Conservation (phyloP, 1,140 invertebrate species). For the Formica exsecta region DNA sequence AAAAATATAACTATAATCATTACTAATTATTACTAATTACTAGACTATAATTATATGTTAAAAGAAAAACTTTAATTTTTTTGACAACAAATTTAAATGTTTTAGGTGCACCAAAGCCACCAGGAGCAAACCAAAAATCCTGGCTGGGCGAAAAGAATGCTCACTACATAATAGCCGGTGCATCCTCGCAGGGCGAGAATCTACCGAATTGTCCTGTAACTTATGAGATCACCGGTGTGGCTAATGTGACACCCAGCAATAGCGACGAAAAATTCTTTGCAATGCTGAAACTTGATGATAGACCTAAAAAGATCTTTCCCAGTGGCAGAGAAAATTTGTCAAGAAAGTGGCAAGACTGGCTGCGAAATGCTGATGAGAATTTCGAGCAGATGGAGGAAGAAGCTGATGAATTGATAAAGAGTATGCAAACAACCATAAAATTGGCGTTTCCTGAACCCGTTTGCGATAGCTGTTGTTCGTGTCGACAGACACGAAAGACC, state of each 20-base stretch:
- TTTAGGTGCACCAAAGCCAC: conserved; percentile 55
- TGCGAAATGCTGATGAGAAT: conserved; percentile 76
- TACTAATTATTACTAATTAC: no score
- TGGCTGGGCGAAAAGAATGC: conserved; percentile 70
- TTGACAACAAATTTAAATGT: conserved; percentile 19
- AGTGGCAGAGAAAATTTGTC: conserved; percentile 79
- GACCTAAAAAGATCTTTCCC: conserved; percentile 68
- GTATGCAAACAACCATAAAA: conserved; percentile 68
- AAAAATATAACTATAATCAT: not conserved
- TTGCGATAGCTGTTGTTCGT: conserved; percentile 81
- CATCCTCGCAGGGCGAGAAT: conserved; percentile 16
- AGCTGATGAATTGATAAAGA: conserved; percentile 76
- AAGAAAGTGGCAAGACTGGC: conserved; percentile 78
- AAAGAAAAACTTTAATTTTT: not conserved
- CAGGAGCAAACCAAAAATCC: conserved; percentile 54
- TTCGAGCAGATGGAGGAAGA: conserved; percentile 68
- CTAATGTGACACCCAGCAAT: conserved; percentile 69
- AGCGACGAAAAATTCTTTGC: conserved; percentile 77
- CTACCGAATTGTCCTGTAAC: conserved; percentile 66
- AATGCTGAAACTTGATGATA: conserved; percentile 65
- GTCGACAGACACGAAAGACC: conserved; percentile 77
- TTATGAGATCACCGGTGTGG: conserved; percentile 71
- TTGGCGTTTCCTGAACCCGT: conserved; percentile 59
- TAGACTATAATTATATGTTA: not conserved
- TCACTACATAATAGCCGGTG: conserved; percentile 69